phyloP scores from a whole-genome alignment of 2,797 vertebrate genomes.

The Gymnopithys bicolor region DNA sequence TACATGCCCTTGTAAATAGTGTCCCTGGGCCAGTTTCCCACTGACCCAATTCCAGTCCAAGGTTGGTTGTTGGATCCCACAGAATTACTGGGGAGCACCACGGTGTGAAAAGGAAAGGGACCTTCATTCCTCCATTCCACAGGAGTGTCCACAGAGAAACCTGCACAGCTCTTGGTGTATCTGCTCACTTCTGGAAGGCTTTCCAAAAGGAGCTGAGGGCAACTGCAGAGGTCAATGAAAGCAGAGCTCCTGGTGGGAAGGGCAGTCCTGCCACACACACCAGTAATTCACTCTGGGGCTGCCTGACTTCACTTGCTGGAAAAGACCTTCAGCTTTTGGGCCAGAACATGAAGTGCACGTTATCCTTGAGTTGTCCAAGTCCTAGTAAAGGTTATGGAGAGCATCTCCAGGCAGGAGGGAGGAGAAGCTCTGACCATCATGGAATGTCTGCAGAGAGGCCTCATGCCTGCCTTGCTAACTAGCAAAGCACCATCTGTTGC shows the following conservation, averaged over 20 bases:
- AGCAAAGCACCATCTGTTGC: constrained; percentile 42
- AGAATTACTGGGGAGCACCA: neutral
- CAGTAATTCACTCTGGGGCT: neutral
- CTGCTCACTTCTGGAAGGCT: neutral
- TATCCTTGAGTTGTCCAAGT: neutral
- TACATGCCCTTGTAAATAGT: neutral
- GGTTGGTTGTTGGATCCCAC: neutral
- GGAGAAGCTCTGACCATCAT: neutral
- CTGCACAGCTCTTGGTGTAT: rapidly evolving
- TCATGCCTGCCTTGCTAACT: neutral
- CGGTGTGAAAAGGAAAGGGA: neutral
- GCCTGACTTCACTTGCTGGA: neutral
- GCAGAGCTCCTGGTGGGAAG: neutral
- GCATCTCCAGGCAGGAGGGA: neutral
- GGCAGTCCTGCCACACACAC: neutral
- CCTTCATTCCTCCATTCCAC: no score
- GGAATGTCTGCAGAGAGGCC: neutral
- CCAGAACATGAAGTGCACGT: rapidly evolving
- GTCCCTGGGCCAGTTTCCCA: neutral
- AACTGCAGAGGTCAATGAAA: neutral
- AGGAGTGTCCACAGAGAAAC: neutral
- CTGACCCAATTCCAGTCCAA: neutral
- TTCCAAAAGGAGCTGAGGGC: neutral
- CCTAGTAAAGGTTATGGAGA: neutral
- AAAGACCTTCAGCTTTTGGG: rapidly evolving